phyloP scores from a whole-genome alignment of 2,888 invertebrate genomes.

The Drosophila anceps region DNA sequence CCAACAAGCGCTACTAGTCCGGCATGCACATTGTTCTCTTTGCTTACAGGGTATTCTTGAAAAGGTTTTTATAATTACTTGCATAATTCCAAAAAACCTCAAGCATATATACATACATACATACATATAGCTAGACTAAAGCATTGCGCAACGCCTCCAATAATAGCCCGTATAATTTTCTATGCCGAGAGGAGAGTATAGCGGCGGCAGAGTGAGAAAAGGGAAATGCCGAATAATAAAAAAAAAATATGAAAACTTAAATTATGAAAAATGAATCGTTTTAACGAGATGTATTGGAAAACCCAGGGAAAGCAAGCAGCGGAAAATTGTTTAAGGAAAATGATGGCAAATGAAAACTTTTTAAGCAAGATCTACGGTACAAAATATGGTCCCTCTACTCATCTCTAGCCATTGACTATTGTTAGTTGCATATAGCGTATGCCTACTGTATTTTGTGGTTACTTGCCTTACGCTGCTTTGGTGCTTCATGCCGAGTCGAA shows the following conservation, averaged over 20 bases:
- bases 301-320: not conserved
- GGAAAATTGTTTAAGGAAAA: not conserved
- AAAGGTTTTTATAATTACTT: not conserved
- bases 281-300: no score
- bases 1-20: not conserved
- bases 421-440: not conserved
- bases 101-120: not conserved
- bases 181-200: no score
- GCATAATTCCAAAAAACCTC: not conserved
- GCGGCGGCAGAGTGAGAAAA: no score
- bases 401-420: no score
- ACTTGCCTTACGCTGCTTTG: not conserved
- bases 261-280: no score
- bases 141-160: constrained; percentile 4
- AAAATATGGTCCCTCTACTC: no score
- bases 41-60: not conserved
- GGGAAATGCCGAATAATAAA: not conserved
- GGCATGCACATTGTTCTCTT: not conserved
- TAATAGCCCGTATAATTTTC: not conserved
- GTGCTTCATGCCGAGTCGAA: constrained; percentile 23
- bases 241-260: no score
- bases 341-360: no score
- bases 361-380: no score
- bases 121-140: not conserved
- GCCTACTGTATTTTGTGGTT: not conserved